Base-by-base conservation (phyloP, 2,113 vertebrate species). In the Suncus etruscus region DNA sequence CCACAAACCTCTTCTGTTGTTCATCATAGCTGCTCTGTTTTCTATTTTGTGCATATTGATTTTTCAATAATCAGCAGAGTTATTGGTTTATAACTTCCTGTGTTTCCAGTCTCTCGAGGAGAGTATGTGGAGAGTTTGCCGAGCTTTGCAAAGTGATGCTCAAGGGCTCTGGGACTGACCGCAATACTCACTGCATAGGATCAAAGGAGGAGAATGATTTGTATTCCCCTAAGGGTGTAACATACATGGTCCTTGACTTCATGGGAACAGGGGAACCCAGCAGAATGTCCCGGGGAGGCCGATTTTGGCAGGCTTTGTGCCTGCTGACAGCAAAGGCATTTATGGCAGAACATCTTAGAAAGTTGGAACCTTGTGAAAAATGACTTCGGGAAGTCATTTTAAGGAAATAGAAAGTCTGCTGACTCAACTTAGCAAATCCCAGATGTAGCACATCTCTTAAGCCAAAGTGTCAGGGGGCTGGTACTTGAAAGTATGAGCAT, bases 371-470 rank as follows among this genome's bases (percentile, higher is more conserved):
- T 77, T 87, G 88, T 86, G 95, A 95, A 95, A 96, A 96, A 95
- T 93, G 90, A 93, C 89, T 96, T 94, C 80, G 90, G 95, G 94
- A 95, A 97, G 93, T 95, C 47, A 15, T 92, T 94, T 93, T 69
- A 91, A 95, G 83, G 90, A 95, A 94, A 90, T 91, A 93, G 92
- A 96, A 91, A 95, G 83, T 95, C 94, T 92, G 86, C 95, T 94
- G 89, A 94, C 83, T 96, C 90, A 86, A 91, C 63, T 91, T 88
- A 94, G 93, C 68, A 87, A 88, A 77, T 90, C 68, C 90, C 95
- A 95, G 94, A 96, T 95, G 90, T 74, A 83, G 86, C 48, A 69
- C 80, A 69, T 47, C 90, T 93, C 88, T 94, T 86, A 69, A 91
- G 48, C 72, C 88, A 78, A 63, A 91, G 70, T 39, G 83, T 79